These are phyloP conservation scores for Onychorhynchus coronatus DNA, from an alignment of 2,113 vertebrate genomes.

Conservation along the genomic window DNA sequence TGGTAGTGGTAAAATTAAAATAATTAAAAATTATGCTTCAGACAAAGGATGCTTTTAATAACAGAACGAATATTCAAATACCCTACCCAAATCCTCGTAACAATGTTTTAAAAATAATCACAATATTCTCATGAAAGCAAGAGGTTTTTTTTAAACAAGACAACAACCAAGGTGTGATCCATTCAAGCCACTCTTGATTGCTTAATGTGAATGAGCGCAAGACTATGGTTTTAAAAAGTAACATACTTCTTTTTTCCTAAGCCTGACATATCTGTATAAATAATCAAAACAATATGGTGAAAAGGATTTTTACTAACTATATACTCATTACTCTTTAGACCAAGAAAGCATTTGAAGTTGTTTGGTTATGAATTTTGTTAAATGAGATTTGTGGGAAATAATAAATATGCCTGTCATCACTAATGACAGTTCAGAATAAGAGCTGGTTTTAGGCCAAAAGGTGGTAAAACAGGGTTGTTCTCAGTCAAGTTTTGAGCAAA, in stretches of 20 bases:
- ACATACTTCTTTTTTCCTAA: not conserved
- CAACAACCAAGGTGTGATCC: not conserved
- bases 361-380: not conserved
- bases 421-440: not conserved
- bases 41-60: not conserved
- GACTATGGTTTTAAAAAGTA: not conserved
- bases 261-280: not conserved
- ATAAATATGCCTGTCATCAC: not conserved
- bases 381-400: not conserved
- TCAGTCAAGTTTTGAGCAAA: not conserved
- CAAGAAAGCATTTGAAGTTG: not conserved
- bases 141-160: not conserved
- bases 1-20: no score
- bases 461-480: not conserved
- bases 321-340: not conserved
- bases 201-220: not conserved
- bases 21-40: not conserved
- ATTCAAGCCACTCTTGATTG: not conserved
- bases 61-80: constrained; percentile 7
- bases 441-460: not conserved
- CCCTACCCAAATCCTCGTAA: not conserved
- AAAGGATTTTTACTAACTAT: not conserved
- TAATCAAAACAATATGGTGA: not conserved
- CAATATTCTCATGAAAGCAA: not conserved
- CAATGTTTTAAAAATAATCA: constrained; percentile 5